Evolutionary conservation across 2,797 vertebrate species (phyloP), one percentile per base, ranked within the genome.

Genomic region (Halcyon chelicuti): DNA sequence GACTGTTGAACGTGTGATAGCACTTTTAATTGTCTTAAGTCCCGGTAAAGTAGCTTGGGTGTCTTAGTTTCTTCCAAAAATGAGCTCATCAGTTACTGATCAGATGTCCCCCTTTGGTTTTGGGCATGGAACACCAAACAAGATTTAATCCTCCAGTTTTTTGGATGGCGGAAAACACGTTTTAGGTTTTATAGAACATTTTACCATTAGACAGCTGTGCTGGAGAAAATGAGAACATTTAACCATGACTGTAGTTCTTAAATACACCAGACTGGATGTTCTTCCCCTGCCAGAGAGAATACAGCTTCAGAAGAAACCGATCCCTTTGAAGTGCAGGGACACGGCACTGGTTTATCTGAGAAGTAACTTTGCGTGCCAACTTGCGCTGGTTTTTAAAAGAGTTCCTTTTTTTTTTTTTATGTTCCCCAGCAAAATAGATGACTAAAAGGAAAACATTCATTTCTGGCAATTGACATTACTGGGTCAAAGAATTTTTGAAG

Each of bases 381-480:
- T 84, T 88, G 29, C 7, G 4, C 71, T 40, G 28, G 1, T 75
- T 88, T 93, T 91, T 39, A 39, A 87, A 52, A 55, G 9, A 12
- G 12, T 85, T 71, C 15, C 1, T 12, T 51, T 21, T 54, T 33
- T 63, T 60, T n/a, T 66, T 25, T 49, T 29, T 4, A 10, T 14
- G 26, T 28, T 66, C 9, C 20, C 14, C 44, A 57, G 51, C 3
- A 12, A 94, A 94, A 63, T 18, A 91, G 31, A 76, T 73, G 63
- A 46, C 6, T 29, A 37, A 73, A 78, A 91, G 37, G 52, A 91
- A 93, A 94, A 75, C 75, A 74, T 90, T 90, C 35, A 40, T 94
- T 95, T 93, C 87, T 97, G 77, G 70, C 73, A 79, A 84, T 67
- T 95, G 95, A 93, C 82, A 3, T 93, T 95, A 94, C 93, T 90